Conservation (phyloP, 2,797 vertebrate species). For the Manis pentadactyla region DNA sequence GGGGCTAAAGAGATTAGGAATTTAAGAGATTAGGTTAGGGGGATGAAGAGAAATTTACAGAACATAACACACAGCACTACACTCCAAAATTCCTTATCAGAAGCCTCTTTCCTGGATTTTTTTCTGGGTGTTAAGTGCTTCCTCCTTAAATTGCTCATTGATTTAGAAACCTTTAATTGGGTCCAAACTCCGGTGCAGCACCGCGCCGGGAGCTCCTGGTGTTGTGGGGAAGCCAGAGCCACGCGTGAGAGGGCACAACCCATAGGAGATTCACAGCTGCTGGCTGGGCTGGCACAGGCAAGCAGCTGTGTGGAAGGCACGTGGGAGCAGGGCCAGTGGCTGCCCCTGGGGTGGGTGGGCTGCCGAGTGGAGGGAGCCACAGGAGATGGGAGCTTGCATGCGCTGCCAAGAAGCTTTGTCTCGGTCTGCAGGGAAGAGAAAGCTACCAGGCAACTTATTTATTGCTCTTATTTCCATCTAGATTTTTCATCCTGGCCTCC, state of each 20-base stretch:
- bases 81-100: background rate
- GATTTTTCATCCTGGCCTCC: background rate
- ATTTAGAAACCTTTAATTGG: background rate
- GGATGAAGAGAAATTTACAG: background rate
- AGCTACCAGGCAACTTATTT: background rate
- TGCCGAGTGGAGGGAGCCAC: no score
- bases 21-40: no score
- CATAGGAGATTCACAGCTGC: background rate
- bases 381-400: fast-evolving
- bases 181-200: background rate
- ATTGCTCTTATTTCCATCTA: background rate
- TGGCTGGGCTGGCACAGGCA: fast-evolving
- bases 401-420: background rate
- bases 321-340: no score
- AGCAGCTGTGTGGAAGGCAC: background rate
- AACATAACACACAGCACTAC: background rate
- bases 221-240: background rate
- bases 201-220: background rate
- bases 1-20: background rate
- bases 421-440: background rate
- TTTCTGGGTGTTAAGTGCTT: background rate
- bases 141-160: background rate
- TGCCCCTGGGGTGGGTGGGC: fast-evolving
- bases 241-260: background rate
- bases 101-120: background rate